Evolutionary conservation across 1,140 invertebrate genomes (phyloP).

Genomic region (Homalodisca vitripennis): DNA sequence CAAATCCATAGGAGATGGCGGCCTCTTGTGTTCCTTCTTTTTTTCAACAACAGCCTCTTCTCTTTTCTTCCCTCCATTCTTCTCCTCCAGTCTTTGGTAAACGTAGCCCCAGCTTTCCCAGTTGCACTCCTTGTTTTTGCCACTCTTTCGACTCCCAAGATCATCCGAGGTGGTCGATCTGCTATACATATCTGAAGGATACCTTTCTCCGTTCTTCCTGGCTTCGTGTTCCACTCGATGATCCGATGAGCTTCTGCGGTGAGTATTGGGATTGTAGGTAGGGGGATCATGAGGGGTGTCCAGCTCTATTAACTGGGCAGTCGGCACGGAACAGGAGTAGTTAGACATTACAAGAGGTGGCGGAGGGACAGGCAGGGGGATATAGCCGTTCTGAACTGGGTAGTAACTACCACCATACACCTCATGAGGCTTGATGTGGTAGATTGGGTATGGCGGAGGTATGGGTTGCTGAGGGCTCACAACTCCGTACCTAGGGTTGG

Average conservation of each 20-base stretch:
- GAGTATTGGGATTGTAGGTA: slow-evolving; percentile 14
- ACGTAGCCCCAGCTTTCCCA: slow-evolving; percentile 78
- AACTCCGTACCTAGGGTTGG: slow-evolving; percentile 16
- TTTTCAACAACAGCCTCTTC: slow-evolving; percentile 5
- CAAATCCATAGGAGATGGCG: slow-evolving; percentile 20
- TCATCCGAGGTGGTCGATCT: slow-evolving; percentile 34
- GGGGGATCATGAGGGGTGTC: slow-evolving; percentile 47
- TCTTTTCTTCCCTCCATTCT: slow-evolving; percentile 5
- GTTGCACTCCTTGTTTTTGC: slow-evolving; percentile 36
- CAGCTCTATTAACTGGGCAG: slow-evolving; percentile 67
- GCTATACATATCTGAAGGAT: slow-evolving; percentile 29
- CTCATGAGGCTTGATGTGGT: slow-evolving; percentile 33
- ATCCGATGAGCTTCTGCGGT: slow-evolving; percentile 34
- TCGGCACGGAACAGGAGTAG: slow-evolving; percentile 51
- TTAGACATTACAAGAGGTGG: slow-evolving; percentile 16
- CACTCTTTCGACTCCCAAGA: slow-evolving; percentile 19
- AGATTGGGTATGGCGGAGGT: slow-evolving; percentile 27
- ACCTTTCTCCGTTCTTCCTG: slow-evolving; percentile 28
- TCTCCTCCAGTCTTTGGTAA: slow-evolving; percentile 47
- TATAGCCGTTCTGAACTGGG: slow-evolving; percentile 39
- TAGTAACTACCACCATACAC: slow-evolving; percentile 20
- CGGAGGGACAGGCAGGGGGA: slow-evolving; percentile 16
- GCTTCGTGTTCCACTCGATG: slow-evolving; percentile 27
- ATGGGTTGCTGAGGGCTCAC: slow-evolving; percentile 5
- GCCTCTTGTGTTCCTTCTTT: slow-evolving; percentile 13